These are phyloP conservation scores for Trilocha varians DNA, from an alignment of 2,888 invertebrate genomes.

Conservation along the genomic window DNA sequence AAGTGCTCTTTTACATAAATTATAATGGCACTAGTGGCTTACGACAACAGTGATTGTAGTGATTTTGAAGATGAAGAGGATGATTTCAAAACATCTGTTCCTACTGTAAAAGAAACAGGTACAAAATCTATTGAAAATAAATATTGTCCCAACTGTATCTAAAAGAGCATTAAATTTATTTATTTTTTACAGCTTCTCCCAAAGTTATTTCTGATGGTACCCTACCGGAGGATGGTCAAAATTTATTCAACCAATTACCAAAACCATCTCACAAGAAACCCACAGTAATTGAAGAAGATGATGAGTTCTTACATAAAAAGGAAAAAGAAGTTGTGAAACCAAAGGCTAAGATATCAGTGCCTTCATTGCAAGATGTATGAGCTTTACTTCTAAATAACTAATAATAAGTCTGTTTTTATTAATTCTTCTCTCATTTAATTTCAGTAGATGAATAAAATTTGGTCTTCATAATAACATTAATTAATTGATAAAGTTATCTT, in stretches of 20 bases:
- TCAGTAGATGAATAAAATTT: too few species aligned
- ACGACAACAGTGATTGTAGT: conserved; percentile 70
- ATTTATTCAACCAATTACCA: conserved; percentile 59
- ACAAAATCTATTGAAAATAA: too few species aligned
- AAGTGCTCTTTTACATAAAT: too few species aligned
- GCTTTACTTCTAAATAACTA: background rate
- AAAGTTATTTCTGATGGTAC: conserved; percentile 1
- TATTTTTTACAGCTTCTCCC: too few species aligned
- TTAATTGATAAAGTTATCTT: too few species aligned
- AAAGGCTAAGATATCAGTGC: conserved; percentile 78
- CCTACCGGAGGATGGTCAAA: conserved; percentile 14
- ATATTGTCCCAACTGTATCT: too few species aligned
- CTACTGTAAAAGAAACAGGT: conserved; percentile 31
- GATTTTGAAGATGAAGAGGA: conserved; percentile 50
- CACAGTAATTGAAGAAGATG: conserved; percentile 70
- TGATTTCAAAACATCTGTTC: too few species aligned
- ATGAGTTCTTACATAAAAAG: conserved; percentile 76
- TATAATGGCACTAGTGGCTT: conserved; percentile 76
- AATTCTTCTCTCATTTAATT: too few species aligned
- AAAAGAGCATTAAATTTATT: too few species aligned
- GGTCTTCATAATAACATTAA: too few species aligned
- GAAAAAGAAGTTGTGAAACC: conserved; percentile 51
- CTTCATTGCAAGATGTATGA: conserved; percentile 77
- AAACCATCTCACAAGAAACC: conserved; percentile 52
- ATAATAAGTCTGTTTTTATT: conserved; percentile 6